A percentile compares a stretch with the other conserved stretches of the same genome.
Evolutionary conservation across 2,888 invertebrate species (phyloP).

Genomic region (Sepiola atlantica): DNA sequence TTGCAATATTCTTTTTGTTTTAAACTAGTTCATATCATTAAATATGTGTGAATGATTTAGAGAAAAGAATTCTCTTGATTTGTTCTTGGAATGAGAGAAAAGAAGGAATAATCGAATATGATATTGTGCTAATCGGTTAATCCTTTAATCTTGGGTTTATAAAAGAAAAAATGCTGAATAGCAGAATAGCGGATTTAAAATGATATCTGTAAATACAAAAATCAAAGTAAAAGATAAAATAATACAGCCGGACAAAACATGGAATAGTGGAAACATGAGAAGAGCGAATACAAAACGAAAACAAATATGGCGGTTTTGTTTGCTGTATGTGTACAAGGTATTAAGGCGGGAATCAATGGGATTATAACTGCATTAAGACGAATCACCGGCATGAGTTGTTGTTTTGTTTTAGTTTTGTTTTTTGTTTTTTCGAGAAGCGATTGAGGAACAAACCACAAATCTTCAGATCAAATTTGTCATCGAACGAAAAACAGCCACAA

Average conservation of each 20-base stretch:
- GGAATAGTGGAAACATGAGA: not conserved
- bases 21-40: not conserved
- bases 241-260: not conserved
- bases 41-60: not conserved
- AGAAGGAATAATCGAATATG: not conserved
- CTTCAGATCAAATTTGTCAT: not conserved
- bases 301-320: not conserved
- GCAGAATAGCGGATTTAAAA: not conserved
- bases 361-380: not conserved
- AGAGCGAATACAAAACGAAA: not conserved
- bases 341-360: not conserved
- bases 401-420: too few relatives aligned
- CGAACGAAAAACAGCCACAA: not conserved
- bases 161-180: not conserved
- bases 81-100: not conserved
- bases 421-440: not conserved
- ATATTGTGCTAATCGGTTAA: not conserved
- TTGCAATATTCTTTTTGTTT: not conserved
- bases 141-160: not conserved
- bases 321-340: conserved; percentile 32
- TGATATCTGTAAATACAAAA: not conserved
- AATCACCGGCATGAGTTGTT: not conserved
- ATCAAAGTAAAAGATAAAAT: not conserved
- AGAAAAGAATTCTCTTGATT: not conserved
- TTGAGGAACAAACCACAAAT: not conserved